Evolutionary conservation across 1,140 invertebrate species (phyloP), one percentile per base, ranked within the genome.

Genomic region (Trichomalopsis sarcophagae): DNA sequence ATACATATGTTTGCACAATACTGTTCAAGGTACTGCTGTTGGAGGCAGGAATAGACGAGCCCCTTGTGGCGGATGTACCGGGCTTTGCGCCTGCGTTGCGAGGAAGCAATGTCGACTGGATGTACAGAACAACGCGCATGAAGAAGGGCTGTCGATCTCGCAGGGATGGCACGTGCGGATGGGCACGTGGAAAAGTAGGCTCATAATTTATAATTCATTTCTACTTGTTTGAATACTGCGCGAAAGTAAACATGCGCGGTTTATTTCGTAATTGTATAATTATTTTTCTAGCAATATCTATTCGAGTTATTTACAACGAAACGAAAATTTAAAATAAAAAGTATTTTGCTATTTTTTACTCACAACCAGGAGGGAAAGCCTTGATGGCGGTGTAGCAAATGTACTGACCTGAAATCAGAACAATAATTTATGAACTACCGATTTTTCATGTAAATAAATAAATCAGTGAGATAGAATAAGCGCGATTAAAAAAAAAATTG

Each of bases 1-100:
- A 75, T 44, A 44, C 44, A 11, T 44, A 44, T 75, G 1, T 55
- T 55, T 21, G 13, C 17, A n/a, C 17, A n/a, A 21, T 62, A 17
- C 17, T n/a, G 55, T 71, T 62, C 55, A 13, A 96, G 95, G 93
- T 97, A 10, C 90, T 97, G 9, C 92, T 97, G 0, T 87, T 97
- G 68, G 96, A 97, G 93, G 96, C 96, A 10, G 96, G 96, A 1
- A 95, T 94, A 13, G 95, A 96, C 90, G 96, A 97, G 90, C 95
- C 95, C 2, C 93, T 95, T 73, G 94, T 95, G 0, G 95, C 95
- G 1, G 95, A 94, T 74, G 94, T 96, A 6, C 96, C 96, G 14
- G 93, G 94, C 1, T 93, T 96, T 5, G 94, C 95, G 0, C 94
- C 94, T 33, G 89, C 94, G 14, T 87, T 96, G 0, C 93, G 93